Percentiles rank a stretch among this genome's conserved stretches.
Conservation (phyloP, 1,140 invertebrate species). For the Venustaconcha ellipsiformis region DNA sequence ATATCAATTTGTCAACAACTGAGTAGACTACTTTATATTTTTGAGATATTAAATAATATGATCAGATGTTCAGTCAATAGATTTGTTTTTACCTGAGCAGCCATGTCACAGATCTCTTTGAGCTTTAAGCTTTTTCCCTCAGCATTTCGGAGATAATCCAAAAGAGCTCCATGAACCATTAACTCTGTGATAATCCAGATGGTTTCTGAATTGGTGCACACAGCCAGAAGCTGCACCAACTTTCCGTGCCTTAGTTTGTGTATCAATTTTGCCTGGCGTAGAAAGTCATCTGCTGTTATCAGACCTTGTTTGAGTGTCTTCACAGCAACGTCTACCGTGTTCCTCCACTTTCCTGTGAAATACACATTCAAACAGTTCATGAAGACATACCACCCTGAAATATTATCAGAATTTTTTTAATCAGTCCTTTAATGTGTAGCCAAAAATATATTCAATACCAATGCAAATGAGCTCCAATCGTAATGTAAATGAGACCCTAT, state of each 20-base stretch:
- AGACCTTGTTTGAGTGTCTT: constrained; percentile 95
- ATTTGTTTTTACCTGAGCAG: constrained; percentile 81
- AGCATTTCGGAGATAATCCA: constrained; percentile 80
- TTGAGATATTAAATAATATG: background rate
- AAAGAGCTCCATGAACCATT: constrained; percentile 96
- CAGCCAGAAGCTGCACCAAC: constrained; percentile 98
- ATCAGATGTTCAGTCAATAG: background rate
- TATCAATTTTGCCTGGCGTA: constrained; percentile 99
- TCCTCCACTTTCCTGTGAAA: constrained; percentile 82
- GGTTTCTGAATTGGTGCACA: constrained; percentile 97
- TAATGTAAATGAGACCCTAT: too few relatives aligned
- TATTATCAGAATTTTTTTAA: too few relatives aligned
- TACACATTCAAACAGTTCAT: background rate
- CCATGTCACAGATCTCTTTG: constrained; percentile 93
- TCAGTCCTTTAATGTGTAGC: too few relatives aligned
- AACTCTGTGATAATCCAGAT: constrained; percentile 99
- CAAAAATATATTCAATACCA: too few relatives aligned
- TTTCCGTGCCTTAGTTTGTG: constrained; percentile 95
- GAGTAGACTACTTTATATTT: background rate
- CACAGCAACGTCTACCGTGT: constrained; percentile 94
- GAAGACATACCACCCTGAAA: too few relatives aligned
- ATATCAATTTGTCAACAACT: background rate
- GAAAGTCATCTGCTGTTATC: constrained; percentile 98
- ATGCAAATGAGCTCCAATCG: too few relatives aligned
- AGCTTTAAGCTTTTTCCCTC: constrained; percentile 80